Evolutionary conservation across 2,113 vertebrate genomes (phyloP).

Genomic region (Zosterops japonicus): DNA sequence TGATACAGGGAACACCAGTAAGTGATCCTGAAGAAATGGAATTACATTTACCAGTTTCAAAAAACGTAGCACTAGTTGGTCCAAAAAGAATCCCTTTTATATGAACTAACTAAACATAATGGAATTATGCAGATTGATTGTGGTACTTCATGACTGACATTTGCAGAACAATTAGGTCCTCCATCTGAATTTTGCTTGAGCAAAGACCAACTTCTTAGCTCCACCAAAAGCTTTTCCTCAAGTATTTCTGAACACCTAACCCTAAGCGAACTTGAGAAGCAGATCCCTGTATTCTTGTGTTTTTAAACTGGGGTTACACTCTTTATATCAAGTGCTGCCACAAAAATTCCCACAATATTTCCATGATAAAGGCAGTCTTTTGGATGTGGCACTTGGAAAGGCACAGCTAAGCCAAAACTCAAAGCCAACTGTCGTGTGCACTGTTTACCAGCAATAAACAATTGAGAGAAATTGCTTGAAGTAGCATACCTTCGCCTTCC

Average conservation of each 20-base stretch:
- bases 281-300: not conserved
- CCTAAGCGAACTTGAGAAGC: not conserved
- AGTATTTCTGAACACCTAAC: not conserved
- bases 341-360: not conserved
- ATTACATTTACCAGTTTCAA: not conserved
- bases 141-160: not conserved
- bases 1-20: not conserved
- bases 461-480: not conserved
- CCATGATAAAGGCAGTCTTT: not conserved
- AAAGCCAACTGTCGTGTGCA: not conserved
- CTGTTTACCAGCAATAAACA: not conserved
- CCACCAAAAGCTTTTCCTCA: not conserved
- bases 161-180: not conserved
- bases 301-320: not conserved
- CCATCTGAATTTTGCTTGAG: not conserved
- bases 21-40: not conserved
- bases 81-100: not conserved
- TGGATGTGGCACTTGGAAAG: not conserved
- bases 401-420: not conserved
- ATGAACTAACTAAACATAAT: not conserved
- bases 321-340: not conserved
- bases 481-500: conserved; percentile 89
- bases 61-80: not conserved
- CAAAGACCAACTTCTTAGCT: not conserved
- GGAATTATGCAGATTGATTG: not conserved